phyloP scores from a whole-genome alignment of 2,888 invertebrate genomes.

The Chalcosyrphus nemorum region DNA sequence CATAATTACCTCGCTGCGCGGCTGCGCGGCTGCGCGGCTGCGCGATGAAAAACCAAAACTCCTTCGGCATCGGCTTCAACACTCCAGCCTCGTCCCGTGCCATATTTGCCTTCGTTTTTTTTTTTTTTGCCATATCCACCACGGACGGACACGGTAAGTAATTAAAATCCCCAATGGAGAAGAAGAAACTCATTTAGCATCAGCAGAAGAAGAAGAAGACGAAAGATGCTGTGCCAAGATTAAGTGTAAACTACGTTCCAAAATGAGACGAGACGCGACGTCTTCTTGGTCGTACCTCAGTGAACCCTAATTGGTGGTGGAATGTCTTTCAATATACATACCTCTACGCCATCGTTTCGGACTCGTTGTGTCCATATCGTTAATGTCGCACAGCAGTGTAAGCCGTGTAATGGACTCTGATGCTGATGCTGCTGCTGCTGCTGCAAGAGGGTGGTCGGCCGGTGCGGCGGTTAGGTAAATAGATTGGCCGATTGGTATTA shows the following conservation, averaged over 20 bases:
- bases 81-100: constrained; percentile 32
- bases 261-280: constrained; percentile 66
- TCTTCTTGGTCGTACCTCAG: constrained; percentile 63
- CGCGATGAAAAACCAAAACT: no score
- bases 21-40: no score
- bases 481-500: constrained; percentile 49
- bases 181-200: constrained; percentile 64
- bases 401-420: constrained; percentile 52
- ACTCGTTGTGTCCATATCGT: constrained; percentile 49
- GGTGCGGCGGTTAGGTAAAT: constrained; percentile 46
- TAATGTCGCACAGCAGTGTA: constrained; percentile 41
- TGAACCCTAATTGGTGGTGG: constrained; percentile 67
- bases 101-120: constrained; percentile 60
- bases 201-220: background rate
- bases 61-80: no score
- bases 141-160: constrained; percentile 37
- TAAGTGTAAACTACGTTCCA: constrained; percentile 64
- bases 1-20: constrained; percentile 40
- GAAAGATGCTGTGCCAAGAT: constrained; percentile 62
- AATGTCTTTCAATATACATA: constrained; percentile 28
- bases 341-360: constrained; percentile 9
- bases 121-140: no score
- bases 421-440: no score
- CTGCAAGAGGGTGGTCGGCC: constrained; percentile 26
- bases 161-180: constrained; percentile 53